These are phyloP conservation scores for Falcaria lacertinaria DNA, from an alignment of 2,888 invertebrate genomes.

Conservation along the genomic window DNA sequence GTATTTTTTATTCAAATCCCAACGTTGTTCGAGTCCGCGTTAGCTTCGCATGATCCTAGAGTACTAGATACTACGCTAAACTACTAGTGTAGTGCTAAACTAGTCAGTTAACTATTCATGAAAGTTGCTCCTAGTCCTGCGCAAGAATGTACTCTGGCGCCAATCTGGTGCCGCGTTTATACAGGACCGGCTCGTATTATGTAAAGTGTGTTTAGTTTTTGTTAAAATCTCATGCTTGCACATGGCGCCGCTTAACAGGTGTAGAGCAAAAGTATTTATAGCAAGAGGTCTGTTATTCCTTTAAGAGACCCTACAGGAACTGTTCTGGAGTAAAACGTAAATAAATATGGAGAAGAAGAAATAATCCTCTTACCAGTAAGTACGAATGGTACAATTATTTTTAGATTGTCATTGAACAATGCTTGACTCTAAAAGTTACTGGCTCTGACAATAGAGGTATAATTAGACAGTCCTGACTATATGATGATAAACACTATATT, in stretches of 20 bases:
- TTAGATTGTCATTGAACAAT: too few species aligned
- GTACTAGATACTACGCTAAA: constrained; percentile 31
- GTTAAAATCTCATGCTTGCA: background rate
- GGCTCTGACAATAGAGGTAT: too few species aligned
- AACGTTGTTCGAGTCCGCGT: constrained; percentile 32
- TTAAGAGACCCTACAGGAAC: background rate
- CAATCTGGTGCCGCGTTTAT: constrained; percentile 8
- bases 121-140: constrained; percentile 64
- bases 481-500: too few species aligned
- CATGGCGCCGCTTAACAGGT: background rate
- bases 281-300: background rate
- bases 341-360: too few species aligned
- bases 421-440: too few species aligned
- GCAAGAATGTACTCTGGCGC: constrained; percentile 68
- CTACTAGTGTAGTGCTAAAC: constrained; percentile 41
- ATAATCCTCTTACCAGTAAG: too few species aligned
- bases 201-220: constrained; percentile 1
- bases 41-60: constrained; percentile 40
- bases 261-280: background rate
- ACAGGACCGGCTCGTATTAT: constrained; percentile 6
- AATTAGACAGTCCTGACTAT: too few species aligned
- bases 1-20: constrained; percentile 26
- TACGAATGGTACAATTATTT: too few species aligned
- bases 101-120: constrained; percentile 70
- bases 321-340: background rate